Evolutionary conservation across 2,113 vertebrate genomes (phyloP).

Genomic region (Epinephelus fuscoguttatus): DNA sequence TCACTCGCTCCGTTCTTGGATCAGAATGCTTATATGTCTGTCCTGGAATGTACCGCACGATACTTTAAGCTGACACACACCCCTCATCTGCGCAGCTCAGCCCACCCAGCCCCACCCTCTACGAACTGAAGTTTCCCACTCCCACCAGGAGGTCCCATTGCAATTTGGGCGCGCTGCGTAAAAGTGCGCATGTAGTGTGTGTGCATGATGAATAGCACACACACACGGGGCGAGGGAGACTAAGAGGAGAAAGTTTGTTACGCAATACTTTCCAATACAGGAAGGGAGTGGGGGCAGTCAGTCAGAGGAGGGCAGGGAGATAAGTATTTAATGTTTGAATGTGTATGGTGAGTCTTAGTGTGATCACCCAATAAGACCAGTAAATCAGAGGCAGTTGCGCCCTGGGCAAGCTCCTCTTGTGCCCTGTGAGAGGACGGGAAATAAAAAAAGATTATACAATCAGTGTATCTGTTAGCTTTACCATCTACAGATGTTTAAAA

Average conservation of each 20-base stretch:
- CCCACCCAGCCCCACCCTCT: constrained; percentile 29
- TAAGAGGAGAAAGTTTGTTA: background rate
- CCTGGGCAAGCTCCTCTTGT: no score
- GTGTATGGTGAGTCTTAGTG: background rate
- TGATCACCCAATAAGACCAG: background rate
- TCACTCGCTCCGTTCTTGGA: background rate
- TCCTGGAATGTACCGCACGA: constrained; percentile 22
- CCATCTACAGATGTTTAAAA: background rate
- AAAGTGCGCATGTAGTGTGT: background rate
- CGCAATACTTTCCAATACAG: constrained; percentile 10
- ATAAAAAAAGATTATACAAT: background rate
- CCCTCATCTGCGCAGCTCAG: constrained; percentile 14
- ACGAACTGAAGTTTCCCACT: background rate
- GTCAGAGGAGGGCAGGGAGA: background rate
- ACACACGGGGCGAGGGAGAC: no score
- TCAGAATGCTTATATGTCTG: constrained; percentile 13
- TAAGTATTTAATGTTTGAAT: background rate
- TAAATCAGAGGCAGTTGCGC: background rate
- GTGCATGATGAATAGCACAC: background rate
- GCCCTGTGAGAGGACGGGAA: no score
- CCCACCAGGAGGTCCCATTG: background rate
- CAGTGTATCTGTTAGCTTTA: background rate
- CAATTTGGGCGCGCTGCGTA: background rate
- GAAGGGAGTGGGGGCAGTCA: constrained; percentile 11
- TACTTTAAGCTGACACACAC: constrained; percentile 49